Base-by-base conservation (phyloP, 2,113 vertebrate genomes). In the Bufo gargarizans region DNA sequence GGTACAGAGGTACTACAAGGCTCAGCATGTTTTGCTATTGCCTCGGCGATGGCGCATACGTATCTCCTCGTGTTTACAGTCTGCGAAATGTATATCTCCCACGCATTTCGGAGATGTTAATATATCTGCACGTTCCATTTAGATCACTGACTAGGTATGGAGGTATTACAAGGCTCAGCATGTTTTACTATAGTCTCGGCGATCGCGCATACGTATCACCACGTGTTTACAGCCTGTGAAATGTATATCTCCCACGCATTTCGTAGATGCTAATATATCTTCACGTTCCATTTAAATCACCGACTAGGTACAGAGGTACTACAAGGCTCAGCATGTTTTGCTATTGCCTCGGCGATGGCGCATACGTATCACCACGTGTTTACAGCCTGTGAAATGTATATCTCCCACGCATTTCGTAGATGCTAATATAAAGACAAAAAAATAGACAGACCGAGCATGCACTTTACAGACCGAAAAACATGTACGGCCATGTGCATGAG, bases 81-180 rank as follows among this genome's bases (percentile, higher is more conserved):
- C 71, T 0, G 1, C 58, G 1, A 2, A 12, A 55, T 56, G 12
- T 58, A 6, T 7, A n/a, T 11, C 10, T 3, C 6, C n/a, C 12
- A 17, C 20, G 7, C 43, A 12, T 17, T 76, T 49, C 17, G 33
- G 20, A 76, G 45, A 49, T 16, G 49, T 45, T 47, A 17, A 11
- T 17, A 80, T 80, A 3, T 1, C 55, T 16, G 53, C 1, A 13
- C 11, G 2, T 56, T 81, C 6, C 55, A 19, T 63, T 65, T 63
- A 63, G 56, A 45, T 59, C 6, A 33, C 13, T 3, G 50, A 13
- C 19, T n/a, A 69, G 8, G 9, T 49, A 16, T 47, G 2, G 59
- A 65, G 17, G 79, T 63, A 82, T 58, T 82, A 82, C 79, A 82
- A 63, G 17, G 2, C 43, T 49, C 56, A 61, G 79, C 58, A 81